These are phyloP conservation scores for Neomorphus geoffroyi DNA, from an alignment of 2,797 vertebrate species.

Conservation along the genomic window DNA sequence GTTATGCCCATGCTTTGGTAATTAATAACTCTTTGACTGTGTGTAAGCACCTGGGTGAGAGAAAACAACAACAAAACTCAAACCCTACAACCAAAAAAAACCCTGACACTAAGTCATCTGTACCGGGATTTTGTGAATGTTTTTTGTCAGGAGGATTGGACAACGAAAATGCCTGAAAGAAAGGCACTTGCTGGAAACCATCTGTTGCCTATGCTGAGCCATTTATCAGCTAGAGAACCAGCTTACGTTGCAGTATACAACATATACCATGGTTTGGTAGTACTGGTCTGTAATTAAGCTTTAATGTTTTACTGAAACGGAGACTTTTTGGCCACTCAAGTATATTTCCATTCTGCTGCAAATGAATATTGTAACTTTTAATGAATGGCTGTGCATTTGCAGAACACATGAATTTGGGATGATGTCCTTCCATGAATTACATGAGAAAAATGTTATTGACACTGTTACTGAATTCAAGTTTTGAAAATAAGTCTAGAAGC, in stretches of 20 bases:
- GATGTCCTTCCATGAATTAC: neutral
- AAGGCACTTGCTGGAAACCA: neutral
- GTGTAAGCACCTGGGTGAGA: neutral
- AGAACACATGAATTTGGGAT: neutral
- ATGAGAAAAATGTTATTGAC: neutral
- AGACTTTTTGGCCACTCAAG: neutral
- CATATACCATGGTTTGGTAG: neutral
- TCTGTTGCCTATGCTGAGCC: neutral
- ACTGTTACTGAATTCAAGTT: neutral
- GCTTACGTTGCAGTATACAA: accelerated
- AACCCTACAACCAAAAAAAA: neutral
- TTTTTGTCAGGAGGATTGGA: neutral
- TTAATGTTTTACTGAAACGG: neutral
- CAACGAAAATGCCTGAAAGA: neutral
- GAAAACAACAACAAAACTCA: neutral
- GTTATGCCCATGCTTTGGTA: neutral
- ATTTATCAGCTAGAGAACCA: neutral
- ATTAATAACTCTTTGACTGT: neutral
- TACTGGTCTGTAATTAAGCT: neutral
- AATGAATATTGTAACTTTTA: neutral
- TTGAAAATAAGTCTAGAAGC: neutral
- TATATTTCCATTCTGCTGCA: neutral
- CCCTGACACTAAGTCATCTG: neutral
- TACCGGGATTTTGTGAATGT: neutral
- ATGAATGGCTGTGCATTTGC: neutral